Evolutionary conservation across 2,888 invertebrate species (phyloP), one percentile per base, ranked within the genome.

Genomic region (Mayetiola destructor): DNA sequence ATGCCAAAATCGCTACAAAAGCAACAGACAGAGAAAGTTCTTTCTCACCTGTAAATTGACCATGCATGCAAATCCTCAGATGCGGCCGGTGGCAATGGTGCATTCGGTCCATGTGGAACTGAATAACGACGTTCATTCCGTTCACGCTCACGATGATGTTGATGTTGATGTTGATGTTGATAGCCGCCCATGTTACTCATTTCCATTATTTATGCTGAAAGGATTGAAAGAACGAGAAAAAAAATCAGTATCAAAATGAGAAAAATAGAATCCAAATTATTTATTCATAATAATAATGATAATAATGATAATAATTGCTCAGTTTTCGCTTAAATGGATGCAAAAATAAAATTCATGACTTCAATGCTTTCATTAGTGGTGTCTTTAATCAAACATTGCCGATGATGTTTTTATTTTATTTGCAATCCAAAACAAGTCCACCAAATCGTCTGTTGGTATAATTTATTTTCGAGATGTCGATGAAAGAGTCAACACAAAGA

Each of bases 51-150:
- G 76, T 89, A 89, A 70, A 94, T 94, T 63, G 92, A 92, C 94
- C 94, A 94, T 59, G 93, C 93, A 71, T 94, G 93, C 60, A 94
- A 78, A 70, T 93, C 93, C 69, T 93, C 92, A 56, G 88, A 88
- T 64, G 89, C 87, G 69, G 88, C 87, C 61, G 87, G 81, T 59
- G 85, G 84, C 61, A 69, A 69, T 68, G 76, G 82, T 61, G 80
- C 78, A 64, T 81, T 80, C 59, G 88, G 82, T 70, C 85, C 84
- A 64, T 88, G 86, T 29, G 90, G 90, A 69, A 90, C 88, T 57
- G 90, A 89, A 75, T 91, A 91, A 68, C 90, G 81, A 65, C 90
- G 78, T 74, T 90, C 89, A 64, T 77, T 80, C 64, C 79, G 78
- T 63, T 76, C 76, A 62, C 74, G 75, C 54, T 58, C 58, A 27